Conservation (phyloP, 2,113 vertebrate species). For the Aythya baeri region DNA sequence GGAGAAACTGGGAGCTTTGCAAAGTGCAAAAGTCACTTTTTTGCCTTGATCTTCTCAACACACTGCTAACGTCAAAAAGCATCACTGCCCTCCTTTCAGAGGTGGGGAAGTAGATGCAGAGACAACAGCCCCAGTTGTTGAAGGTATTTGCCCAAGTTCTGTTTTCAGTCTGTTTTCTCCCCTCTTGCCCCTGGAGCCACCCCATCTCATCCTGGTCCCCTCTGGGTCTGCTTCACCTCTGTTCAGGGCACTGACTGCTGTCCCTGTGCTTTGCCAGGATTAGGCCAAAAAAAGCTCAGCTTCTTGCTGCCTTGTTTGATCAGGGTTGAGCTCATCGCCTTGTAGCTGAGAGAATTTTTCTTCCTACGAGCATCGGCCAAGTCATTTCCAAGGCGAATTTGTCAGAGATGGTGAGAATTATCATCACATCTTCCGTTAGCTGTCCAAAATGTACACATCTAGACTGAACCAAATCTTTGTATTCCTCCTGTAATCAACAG, state of each 20-base stretch:
- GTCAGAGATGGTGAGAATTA: neutral
- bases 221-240: neutral
- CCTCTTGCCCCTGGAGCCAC: neutral
- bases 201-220: neutral
- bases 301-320: slow-evolving; percentile 10
- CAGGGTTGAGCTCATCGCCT: neutral
- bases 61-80: neutral
- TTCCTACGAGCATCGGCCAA: neutral
- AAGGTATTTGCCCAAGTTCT: no score
- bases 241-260: neutral
- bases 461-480: neutral
- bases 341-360: neutral
- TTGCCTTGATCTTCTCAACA: neutral
- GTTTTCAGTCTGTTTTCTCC: neutral
- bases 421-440: neutral
- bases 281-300: neutral
- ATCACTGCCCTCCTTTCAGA: neutral
- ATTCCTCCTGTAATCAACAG: neutral
- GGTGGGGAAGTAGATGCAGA: neutral
- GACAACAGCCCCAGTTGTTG: neutral
- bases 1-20: neutral
- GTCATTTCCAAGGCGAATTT: neutral
- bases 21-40: neutral
- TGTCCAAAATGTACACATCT: neutral
- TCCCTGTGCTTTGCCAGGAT: neutral